Evolutionary conservation across 2,888 invertebrate genomes (phyloP), one percentile per base, ranked within the genome.

Genomic region (Tenthredo mesomela): DNA sequence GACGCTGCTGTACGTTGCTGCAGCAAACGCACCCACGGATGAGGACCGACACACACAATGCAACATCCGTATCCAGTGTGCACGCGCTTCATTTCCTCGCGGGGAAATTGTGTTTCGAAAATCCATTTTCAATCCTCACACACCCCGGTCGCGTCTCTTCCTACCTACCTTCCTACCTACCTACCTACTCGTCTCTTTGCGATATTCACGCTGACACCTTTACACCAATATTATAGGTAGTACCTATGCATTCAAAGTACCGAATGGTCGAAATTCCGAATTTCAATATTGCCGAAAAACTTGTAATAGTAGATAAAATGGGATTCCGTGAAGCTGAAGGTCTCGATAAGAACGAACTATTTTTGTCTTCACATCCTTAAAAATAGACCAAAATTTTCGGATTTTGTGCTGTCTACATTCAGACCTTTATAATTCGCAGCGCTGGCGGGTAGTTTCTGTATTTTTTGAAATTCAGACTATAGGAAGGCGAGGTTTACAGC

Each of bases 41-140:
- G 65, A 70, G 85, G 25, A 40, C 37, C 21, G 73, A 73, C 71
- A n/a, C 40, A 73, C 71, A 73, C 71, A 43, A 73, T 73, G 40
- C 40, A 73, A 73, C 71, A 73, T 73, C 43, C 77, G 77, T 54
- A 73, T 43, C 67, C 77, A 80, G 25, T 54, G 82, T 87, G 86
- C 85, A 86, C 87, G 88, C 88, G 88, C 88, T 90, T 90, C 89
- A 89, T 90, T 90, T 90, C 88, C 89, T 89, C 88, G 86, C 85
- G 21, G 87, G 89, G 87, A 89, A 90, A 90, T 90, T 90, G 87
- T 87, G 86, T 88, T 87, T 87, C 87, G 88, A 89, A 89, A 90
- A 90, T 89, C 88, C 87, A 90, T 90, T 90, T 90, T 89, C 90
- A 87, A 88, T 88, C 87, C 87, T 85, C 86, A 83, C 88, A 87